Evolutionary conservation across 2,797 vertebrate genomes (phyloP), one percentile per base, ranked within the genome.

Genomic region (Psittacula echo): DNA sequence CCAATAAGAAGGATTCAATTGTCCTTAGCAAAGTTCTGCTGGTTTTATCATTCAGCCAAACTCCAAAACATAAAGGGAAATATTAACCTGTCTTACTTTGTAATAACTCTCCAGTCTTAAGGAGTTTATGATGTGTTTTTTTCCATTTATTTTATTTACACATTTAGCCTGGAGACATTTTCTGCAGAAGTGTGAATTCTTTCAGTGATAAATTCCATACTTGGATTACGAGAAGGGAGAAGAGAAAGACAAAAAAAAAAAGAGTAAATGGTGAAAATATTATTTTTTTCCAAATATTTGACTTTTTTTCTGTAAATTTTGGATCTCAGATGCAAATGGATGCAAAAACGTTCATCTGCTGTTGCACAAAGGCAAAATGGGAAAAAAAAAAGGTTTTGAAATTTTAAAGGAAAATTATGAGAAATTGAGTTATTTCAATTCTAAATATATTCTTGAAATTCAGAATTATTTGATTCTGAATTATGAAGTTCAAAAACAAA

Each of bases 71-170:
- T 67, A 73, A 66, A 67, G 3, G n/a, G 11, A 87, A 82, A 70
- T 85, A 75, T 22, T 89, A 77, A 64, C 34, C 21, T 66, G 19
- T 29, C 10, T 70, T 45, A n/a, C 11, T 68, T 83, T 16, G 13
- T 53, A 65, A 61, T 65, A 85, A 47, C 11, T 26, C 16, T 82
- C 34, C 7, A 83, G 7, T 1, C 5, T 72, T 27, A 75, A 88
- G 58, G 10, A 64, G 67, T 62, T 18, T 58, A 11, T 42, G 19
- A 29, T 61, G 7, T 45, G 7, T 1, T 0, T 0, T 32, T 82
- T 47, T 68, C 5, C 0, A 22, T 30, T 47, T 61, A 3, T 67
- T 68, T 84, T 42, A 64, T 58, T 48, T 67, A 42, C 21, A 45
- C 7, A 30, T 41, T 60, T 95, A 66, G 88, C 39, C 17, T 82